Base-by-base conservation (phyloP, 1,140 invertebrate species). In the Hyposmocoma kahamanoa region DNA sequence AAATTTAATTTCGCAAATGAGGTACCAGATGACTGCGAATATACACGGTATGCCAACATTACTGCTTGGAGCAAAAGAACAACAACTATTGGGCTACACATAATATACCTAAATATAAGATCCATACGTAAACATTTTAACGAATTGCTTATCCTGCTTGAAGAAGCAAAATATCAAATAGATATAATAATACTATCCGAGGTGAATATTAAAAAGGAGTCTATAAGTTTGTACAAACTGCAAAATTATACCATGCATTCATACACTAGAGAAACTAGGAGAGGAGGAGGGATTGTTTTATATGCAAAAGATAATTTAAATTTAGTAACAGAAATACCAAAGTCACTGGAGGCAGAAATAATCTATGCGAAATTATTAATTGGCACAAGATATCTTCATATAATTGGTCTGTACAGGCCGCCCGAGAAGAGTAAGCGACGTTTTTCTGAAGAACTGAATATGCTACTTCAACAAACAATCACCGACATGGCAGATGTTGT, bases 111-210 rank as follows among this genome's bases (percentile, higher is more conserved):
- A 28, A 48, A 48, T 19, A 48, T 48, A 19, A 17, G 46, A 2
- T 48, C 46, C 13, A 13, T 48, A 20, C 5, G 38, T 20, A 48
- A 48, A 41, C 34, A 48, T 18, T 41, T 24, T 30, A 48, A 48
- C 15, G 46, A 48, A 48, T 18, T 47, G 5, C 18, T 47, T 11
- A 18, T 26, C 26, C 10, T 41, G 18, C 19, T 47, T 2, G 34
- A 47, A 28, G 13, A 47, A 15, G 5, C 11, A 19, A 20, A 39
- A 19, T 22, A 47, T 41, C n/a, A 26, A 9, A 10, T 22, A 10
- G 36, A 48, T 28, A 41, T 48, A 39, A 41, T 48, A 28, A 41
- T 48, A 21, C 15, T 48, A 28, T 28, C 36, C 18, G 46, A 48
- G 22, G 32, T 41, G 21, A 48, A 48, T 22, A 48, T 48, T 20